A percentile compares a stretch with the other conserved stretches of the same genome.
These are phyloP conservation scores for Podiceps cristatus DNA, from an alignment of 2,113 vertebrate genomes.

Conservation along the genomic window DNA sequence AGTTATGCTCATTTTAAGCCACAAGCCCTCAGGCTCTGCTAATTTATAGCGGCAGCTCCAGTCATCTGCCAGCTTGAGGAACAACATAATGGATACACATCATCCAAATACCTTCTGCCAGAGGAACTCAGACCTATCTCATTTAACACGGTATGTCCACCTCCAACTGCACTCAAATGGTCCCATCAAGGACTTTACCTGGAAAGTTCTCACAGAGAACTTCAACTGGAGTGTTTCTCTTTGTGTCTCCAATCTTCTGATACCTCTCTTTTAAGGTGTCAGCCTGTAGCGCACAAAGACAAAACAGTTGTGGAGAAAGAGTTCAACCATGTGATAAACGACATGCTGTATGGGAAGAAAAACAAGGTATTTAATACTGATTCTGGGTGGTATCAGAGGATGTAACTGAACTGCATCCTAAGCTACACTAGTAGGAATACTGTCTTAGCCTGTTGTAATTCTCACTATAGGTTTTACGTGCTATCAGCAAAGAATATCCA, in stretches of 20 bases:
- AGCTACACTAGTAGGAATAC: background rate
- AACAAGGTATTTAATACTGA: background rate
- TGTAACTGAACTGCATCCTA: background rate
- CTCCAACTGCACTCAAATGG: background rate
- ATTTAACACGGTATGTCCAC: background rate
- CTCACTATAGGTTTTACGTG: fast-evolving
- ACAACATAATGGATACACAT: background rate
- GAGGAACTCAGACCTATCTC: background rate
- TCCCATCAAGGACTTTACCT: slow-evolving; percentile 77
- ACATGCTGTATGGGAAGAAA: slow-evolving; percentile 16
- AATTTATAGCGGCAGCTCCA: background rate
- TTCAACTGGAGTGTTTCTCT: slow-evolving; percentile 98
- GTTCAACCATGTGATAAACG: slow-evolving; percentile 28
- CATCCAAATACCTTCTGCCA: background rate
- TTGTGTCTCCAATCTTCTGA: slow-evolving; percentile 99
- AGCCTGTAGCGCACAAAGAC: slow-evolving; percentile 82
- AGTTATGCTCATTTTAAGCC: background rate
- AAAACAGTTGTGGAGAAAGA: slow-evolving; percentile 57
- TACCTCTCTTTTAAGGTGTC: slow-evolving; percentile 99
- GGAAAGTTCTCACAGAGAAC: slow-evolving; percentile 99
- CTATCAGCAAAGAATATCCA: background rate
- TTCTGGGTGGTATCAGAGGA: background rate
- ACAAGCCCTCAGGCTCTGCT: background rate
- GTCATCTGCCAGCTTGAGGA: background rate
- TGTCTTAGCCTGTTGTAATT: background rate